Evolutionary conservation across 2,113 vertebrate genomes (phyloP).

Genomic region (Larimichthys crocea): DNA sequence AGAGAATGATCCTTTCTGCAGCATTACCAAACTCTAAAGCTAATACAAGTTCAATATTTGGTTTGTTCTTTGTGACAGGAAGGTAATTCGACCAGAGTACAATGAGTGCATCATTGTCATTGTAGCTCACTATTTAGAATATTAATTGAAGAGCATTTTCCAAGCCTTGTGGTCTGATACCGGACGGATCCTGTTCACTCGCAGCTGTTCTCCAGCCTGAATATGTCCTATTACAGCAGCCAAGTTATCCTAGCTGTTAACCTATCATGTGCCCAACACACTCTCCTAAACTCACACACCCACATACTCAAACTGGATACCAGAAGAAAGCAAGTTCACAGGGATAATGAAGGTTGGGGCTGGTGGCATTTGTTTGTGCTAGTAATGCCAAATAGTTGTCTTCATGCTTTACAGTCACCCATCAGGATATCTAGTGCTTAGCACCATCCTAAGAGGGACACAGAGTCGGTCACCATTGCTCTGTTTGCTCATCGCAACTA

Average conservation of each 20-base stretch:
- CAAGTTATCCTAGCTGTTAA: constrained; percentile 61
- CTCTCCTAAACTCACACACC: constrained; percentile 4
- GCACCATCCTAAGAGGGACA: background rate
- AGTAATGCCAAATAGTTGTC: constrained; percentile 19
- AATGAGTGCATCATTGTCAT: background rate
- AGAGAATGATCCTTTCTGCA: background rate
- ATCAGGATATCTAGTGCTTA: background rate
- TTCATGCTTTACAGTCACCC: background rate
- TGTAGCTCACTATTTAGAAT: constrained; percentile 3
- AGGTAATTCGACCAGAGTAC: background rate
- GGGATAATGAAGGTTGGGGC: constrained; percentile 18
- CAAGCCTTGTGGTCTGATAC: constrained; percentile 20
- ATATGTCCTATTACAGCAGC: constrained; percentile 54
- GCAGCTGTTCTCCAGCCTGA: constrained; percentile 60
- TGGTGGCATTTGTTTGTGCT: background rate
- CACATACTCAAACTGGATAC: constrained; percentile 10
- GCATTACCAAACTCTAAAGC: background rate
- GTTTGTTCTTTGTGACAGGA: too few species aligned
- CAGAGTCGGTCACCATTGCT: background rate
- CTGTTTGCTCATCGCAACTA: background rate
- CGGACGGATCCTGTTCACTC: constrained; percentile 35
- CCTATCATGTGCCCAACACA: constrained; percentile 40
- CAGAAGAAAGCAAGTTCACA: background rate
- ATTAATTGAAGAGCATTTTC: constrained; percentile 16
- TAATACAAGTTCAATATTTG: background rate